Percentiles rank a stretch among this genome's conserved stretches.
phyloP scores from a whole-genome alignment of 2,797 vertebrate species.

The Sebastes taczanowskii region DNA sequence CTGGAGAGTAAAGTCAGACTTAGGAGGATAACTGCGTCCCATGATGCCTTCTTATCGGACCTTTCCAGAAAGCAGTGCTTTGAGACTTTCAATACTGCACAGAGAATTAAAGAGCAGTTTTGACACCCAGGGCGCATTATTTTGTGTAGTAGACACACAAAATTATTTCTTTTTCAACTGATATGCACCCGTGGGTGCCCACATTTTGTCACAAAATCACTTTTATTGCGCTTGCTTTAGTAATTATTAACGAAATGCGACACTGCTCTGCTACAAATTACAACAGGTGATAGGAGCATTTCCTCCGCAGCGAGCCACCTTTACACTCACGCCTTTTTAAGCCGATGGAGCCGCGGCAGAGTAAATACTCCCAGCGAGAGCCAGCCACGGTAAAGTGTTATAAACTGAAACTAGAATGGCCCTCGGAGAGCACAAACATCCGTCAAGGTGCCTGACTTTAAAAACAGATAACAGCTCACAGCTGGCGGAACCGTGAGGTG shows the following conservation, averaged over 20 bases:
- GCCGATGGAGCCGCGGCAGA: fast-evolving
- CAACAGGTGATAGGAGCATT: too few species aligned
- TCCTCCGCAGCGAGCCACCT: too few species aligned
- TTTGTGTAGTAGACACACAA: not conserved
- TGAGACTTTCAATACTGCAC: not conserved
- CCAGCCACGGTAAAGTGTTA: slow-evolving; percentile 40
- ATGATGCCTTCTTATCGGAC: slow-evolving; percentile 6
- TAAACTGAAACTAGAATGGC: slow-evolving; percentile 33
- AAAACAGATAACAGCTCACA: too few species aligned
- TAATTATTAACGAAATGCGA: too few species aligned
- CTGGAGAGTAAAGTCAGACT: slow-evolving; percentile 4
- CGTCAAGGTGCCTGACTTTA: too few species aligned
- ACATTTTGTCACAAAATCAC: too few species aligned
- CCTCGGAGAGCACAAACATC: too few species aligned
- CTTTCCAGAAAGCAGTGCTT: slow-evolving; percentile 1
- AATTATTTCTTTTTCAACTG: slow-evolving; percentile 9
- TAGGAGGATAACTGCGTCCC: slow-evolving; percentile 14
- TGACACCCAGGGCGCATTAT: not conserved
- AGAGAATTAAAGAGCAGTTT: not conserved
- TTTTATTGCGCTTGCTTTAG: too few species aligned
- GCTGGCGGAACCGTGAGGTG: too few species aligned
- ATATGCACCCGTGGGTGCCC: fast-evolving
- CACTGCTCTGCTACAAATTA: too few species aligned
- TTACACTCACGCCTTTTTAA: too few species aligned
- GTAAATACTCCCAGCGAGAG: too few species aligned